Base-by-base conservation (phyloP, 1,140 invertebrate genomes). In the Belonocnema kinseyi region DNA sequence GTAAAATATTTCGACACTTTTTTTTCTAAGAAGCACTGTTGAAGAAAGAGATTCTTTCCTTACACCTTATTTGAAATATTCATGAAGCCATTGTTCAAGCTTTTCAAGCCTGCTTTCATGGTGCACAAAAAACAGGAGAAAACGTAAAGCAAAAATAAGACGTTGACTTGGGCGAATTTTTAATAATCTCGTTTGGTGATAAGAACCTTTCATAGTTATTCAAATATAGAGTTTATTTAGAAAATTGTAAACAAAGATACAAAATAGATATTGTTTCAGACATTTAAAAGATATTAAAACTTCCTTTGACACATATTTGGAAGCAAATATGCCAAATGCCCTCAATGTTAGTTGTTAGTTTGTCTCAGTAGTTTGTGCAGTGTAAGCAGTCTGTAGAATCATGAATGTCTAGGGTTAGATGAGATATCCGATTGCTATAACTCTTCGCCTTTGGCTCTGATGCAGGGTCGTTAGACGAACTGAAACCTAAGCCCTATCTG, bases 51-150 rank as follows among this genome's bases (percentile, higher is more conserved):
- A 66, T 66, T 66, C 61, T 40, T 66, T 66, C 26, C 46, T 46
- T 14, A 66, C 61, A 66, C 33, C 16, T 66, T 66, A 66, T 66
- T 66, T 66, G 61, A 66, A 66, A 66, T 66, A 66, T 66, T 66
- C 61, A 66, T 66, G 61, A 66, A 66, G 61, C 33, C 33, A 66
- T 66, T 66, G 61, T 66, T 66, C 33, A 66, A 46, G 61, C 61
- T 66, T 66, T 66, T 40, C 61, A 66, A 66, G 61, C 14, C 61
- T 66, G 61, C 61, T 66, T 66, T 46, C 26, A 66, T 66, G 46
- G 61, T 66, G 33, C 40, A 66, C 33, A 66, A 40, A 56, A 66
- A 66, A 21, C 33, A 4, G 61, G 33, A 21, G 61, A 33, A 66
- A 66, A 66, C 61, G 61, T 66, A 33, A 40, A 33, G 61, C 16